Evolutionary conservation across 2,113 vertebrate genomes (phyloP), one percentile per base, ranked within the genome.

Genomic region (Charadrius vociferus): DNA sequence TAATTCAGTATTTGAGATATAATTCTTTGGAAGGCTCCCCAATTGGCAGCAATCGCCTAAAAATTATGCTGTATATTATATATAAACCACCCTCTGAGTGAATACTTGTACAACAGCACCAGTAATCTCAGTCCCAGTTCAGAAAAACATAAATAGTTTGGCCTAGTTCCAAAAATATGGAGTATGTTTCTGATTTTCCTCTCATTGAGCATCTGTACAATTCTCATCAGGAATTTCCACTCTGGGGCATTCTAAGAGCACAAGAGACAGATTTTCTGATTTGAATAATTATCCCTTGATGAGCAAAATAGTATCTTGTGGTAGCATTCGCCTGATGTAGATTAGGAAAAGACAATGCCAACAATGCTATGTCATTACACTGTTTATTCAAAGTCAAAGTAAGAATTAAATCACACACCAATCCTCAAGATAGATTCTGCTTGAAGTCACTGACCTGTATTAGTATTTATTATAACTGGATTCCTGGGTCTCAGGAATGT

Each of bases 11-110:
- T 94, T 82, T 90, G 70, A 93, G 86, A 95, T 41, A 75, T 84
- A 81, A 96, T 90, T 97, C 92, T 91, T 91, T 95, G 89, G 94
- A 94, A 94, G 73, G 68, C 45, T 97, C 96, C 97, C 84, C 84
- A 93, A 0, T 77, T 97, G 96, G 94, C 93, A 96, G 70, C 83
- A 95, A 59, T 49, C 93, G 70, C 56, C 49, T 79, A 85, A 89
- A 97, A 97, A 97, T 95, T 97, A 94, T 80, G 62, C 45, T 4
- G 2, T 90, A 77, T 96, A 92, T 90, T 93, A 82, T 83, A 93
- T 72, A 95, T 95, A 93, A 97, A 91, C 86, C 89, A 94, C 84
- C 77, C 93, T 94, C 86, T 82, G 94, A 94, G 84, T 90, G 94
- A 95, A 93, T 77, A 94, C 88, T 95, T 94, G 81, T 82, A 91